Base-by-base conservation (phyloP, 2,888 invertebrate genomes). In the Slavum lentiscoides region DNA sequence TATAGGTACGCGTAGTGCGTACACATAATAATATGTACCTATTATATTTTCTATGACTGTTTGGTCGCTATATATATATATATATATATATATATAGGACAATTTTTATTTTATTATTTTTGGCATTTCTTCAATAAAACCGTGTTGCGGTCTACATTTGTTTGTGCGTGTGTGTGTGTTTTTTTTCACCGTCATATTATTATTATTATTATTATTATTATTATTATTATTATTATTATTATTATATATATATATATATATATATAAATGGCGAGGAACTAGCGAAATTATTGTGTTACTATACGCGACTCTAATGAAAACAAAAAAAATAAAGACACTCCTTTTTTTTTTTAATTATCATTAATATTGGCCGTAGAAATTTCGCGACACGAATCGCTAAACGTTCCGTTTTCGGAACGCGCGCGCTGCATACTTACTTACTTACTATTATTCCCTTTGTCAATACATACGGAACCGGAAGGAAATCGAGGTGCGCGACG, bases 361-460 rank as follows among this genome's bases (percentile, higher is more conserved):
- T 62, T 43, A 49, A 21, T 30, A n/a, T 37, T 70, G 13, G 13
- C 19, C 23, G 59, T 69, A 61, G 61, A 49, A 53, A 30, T 61
- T 49, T 69, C 61, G 37, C 61, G 69, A 77, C 76, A 77, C 61
- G 53, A 77, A 77, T 77, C 76, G 62, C 69, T 69, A 53, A 69
- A 68, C 37, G 17, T 37, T 59, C 39, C 39, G 15, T 30, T 49
- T 62, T 30, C 5, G 53, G 21, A n/a, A 19, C 49, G 53, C 74
- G 11, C 19, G 30, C 1, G 9, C 8, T 13, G 30, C 1, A 7
- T 17, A 59, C 15, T 13, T n/a, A n/a, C n/a, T n/a, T n/a, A n/a
- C n/a, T n/a, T n/a, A n/a, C 0, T 49, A 43, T 43, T 49, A 43
- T 43, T 43, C 43, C 43, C 43, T 43, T 43, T 9, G 9, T 43